Evolutionary conservation across 2,113 vertebrate species (phyloP), one percentile per base, ranked within the genome.

Genomic region (Cromileptes altivelis): DNA sequence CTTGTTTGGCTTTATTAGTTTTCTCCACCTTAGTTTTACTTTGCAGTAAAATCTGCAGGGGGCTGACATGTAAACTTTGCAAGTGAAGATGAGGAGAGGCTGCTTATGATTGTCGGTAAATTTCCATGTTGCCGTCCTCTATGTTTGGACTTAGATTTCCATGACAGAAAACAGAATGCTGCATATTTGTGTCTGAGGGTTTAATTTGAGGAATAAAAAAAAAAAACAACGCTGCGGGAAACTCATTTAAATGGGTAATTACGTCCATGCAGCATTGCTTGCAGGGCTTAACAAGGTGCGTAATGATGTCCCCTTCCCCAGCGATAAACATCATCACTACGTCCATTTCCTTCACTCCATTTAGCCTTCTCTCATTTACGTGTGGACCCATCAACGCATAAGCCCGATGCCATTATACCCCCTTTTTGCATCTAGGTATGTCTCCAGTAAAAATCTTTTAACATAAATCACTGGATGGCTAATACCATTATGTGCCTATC

Each of bases 181-280:
- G 60, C 85, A 74, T 87, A 75, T 91, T 92, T 91, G 79, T 88
- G 86, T 89, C 78, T 65, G 37, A 75, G 74, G 65, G 71, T 87
- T 89, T 90, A 90, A 92, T 91, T 93, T 79, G 37, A 90, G 72
- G 61, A 87, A 83, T 71, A 64, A 82, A 74, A 67, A 45, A 42
- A 82, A 71, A 78, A 79, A 84, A 68, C 64, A 89, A 75, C 58
- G 58, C 81, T 33, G 55, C 63, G 21, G 85, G 88, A 94, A 92
- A 88, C 88, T 93, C 84, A 92, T 92, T 94, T 93, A 88, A 93
- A 94, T 90, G 92, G 89, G 87, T 93, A 93, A 93, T 94, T 87
- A 90, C 56, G 45, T 86, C 72, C 80, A 88, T 30, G 73, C 85
- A 81, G 85, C 87, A 75, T 86, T 69, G 81, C 91, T 93, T 84